These are phyloP conservation scores for Thecophora atra DNA, from an alignment of 2,888 invertebrate species.

Conservation along the genomic window DNA sequence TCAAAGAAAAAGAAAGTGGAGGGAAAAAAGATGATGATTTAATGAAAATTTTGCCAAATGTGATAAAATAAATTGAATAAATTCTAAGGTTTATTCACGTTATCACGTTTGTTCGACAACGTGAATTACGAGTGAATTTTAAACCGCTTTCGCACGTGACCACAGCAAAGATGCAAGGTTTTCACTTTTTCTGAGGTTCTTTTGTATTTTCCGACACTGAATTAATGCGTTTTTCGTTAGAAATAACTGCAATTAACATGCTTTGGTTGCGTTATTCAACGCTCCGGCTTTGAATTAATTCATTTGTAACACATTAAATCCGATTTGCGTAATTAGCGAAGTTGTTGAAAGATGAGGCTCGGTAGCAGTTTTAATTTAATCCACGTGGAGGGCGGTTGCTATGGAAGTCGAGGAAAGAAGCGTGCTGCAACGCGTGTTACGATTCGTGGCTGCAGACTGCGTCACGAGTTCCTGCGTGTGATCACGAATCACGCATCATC, in stretches of 20 bases:
- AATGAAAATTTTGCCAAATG: slow-evolving; percentile 1
- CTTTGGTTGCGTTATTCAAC: neutral
- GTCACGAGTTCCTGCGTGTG: too few species aligned
- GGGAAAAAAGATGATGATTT: neutral
- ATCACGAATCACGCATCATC: too few species aligned
- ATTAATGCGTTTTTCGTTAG: neutral
- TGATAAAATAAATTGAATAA: slow-evolving; percentile 1
- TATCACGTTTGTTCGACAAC: neutral
- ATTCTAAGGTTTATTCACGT: neutral
- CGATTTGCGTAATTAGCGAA: slow-evolving; percentile 60
- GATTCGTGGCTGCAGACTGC: too few species aligned
- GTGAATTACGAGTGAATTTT: neutral
- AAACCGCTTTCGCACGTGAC: slow-evolving; percentile 8
- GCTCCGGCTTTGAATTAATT: neutral
- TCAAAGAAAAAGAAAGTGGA: slow-evolving; percentile 29
- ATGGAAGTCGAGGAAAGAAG: neutral
- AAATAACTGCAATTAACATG: neutral
- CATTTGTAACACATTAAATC: slow-evolving; percentile 50
- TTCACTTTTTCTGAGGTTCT: neutral
- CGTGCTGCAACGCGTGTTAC: too few species aligned
- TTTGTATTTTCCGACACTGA: neutral
- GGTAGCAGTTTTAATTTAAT: neutral
- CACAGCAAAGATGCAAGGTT: neutral
- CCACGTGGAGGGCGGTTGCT: neutral
- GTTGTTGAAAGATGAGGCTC: slow-evolving; percentile 33